Conservation (phyloP, 2,113 vertebrate genomes). For the Noctilio leporinus region DNA sequence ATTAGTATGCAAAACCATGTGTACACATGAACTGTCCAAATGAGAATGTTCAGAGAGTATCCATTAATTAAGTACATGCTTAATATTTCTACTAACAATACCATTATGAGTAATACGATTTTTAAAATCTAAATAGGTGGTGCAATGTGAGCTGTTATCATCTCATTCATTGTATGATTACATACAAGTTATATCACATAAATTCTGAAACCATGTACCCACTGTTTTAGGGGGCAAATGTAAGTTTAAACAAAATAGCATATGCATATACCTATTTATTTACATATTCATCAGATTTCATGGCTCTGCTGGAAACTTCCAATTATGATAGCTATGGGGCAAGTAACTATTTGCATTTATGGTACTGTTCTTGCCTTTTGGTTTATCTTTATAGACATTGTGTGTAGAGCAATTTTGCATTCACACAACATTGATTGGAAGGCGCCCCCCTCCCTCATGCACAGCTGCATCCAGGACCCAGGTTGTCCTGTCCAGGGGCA, state of each 20-base stretch:
- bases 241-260: neutral
- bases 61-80: neutral
- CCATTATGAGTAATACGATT: neutral
- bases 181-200: neutral
- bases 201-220: neutral
- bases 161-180: neutral
- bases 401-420: neutral
- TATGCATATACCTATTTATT: neutral
- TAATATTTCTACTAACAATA: neutral
- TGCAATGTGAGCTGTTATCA: neutral
- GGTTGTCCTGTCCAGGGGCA: neutral
- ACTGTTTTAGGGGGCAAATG: neutral
- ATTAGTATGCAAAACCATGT: rapidly evolving
- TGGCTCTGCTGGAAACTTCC: neutral
- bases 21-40: neutral
- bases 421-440: neutral
- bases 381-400: neutral
- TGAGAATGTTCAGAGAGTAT: rapidly evolving
- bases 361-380: neutral
- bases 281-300: neutral
- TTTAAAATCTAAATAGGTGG: neutral
- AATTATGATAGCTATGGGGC: neutral
- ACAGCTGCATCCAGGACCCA: rapidly evolving
- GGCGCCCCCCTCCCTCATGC: neutral
- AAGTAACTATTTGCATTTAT: neutral